Evolutionary conservation across 2,797 vertebrate species (phyloP), one percentile per base, ranked within the genome.

Genomic region (Sebastes kiyomatsui): DNA sequence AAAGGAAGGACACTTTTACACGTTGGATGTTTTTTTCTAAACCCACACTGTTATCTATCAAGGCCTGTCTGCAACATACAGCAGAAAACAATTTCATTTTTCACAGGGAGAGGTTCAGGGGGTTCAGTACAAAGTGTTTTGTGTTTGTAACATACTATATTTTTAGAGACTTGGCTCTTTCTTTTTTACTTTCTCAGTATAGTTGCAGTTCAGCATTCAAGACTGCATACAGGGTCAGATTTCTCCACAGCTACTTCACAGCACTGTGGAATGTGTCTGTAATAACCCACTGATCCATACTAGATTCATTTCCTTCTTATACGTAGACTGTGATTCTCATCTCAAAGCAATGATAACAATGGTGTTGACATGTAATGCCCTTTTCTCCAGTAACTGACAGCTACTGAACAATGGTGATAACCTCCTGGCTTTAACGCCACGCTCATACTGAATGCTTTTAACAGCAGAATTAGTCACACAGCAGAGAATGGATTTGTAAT

Each of bases 1-100:
- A 85, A 82, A 79, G 67, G 76, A 82, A 77, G 72, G 77, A 74
- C 61, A 86, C 85, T 82, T 87, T 81, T 80, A 76, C 73, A 74
- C 77, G 64, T 55, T 62, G 12, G 83, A 68, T 80, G 49, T 78
- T 72, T 76, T 28, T 81, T 72, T 76, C 52, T 32, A 49, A 77
- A 77, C 54, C 54, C 32, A 64, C 32, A 35, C 32, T 64, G 30
- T 35, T 64, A 64, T 64, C 60, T 64, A 22, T 22, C 60, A 64
- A 64, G 49, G 61, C 70, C 72, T 69, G 72, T 78, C 70, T 78
- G 80, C 59, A 68, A 84, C 68, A 27, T 75, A 75, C 64, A 69
- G 72, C 58, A 58, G 67, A 70, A 55, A 58, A 72, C 56, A 66
- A 77, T 68, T 72, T 70, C 28, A 81, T 86, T 86, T 73, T 83